phyloP scores from a whole-genome alignment of 2,888 invertebrate species.

The Gymnocheta viridis region DNA sequence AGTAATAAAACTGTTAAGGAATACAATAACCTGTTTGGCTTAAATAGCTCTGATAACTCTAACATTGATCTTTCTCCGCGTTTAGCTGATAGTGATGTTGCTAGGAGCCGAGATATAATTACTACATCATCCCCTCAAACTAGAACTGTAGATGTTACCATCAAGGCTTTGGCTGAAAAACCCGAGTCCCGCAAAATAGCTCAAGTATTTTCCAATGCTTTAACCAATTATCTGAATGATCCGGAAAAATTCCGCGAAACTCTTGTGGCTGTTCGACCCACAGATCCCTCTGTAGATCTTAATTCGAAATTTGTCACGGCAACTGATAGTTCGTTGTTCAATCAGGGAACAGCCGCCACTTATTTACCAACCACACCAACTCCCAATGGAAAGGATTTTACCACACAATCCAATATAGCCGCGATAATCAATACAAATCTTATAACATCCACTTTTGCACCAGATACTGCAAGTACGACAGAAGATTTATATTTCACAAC shows the following conservation, averaged over 20 bases:
- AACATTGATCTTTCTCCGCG: slow-evolving; percentile 80
- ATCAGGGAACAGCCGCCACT: slow-evolving; percentile 77
- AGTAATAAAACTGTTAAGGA: slow-evolving; percentile 83
- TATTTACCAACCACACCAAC: slow-evolving; percentile 77
- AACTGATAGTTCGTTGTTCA: slow-evolving; percentile 75
- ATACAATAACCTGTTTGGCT: slow-evolving; percentile 79
- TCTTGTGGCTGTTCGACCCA: slow-evolving; percentile 89
- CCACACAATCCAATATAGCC: slow-evolving; percentile 87
- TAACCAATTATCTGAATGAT: slow-evolving; percentile 91
- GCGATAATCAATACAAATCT: slow-evolving; percentile 76
- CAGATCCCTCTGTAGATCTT: slow-evolving; percentile 86
- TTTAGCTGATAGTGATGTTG: slow-evolving; percentile 41
- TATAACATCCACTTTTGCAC: slow-evolving; percentile 74
- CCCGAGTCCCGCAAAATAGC: slow-evolving; percentile 90
- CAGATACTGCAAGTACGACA: slow-evolving; percentile 77
- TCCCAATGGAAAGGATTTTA: slow-evolving; percentile 80
- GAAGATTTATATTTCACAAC: slow-evolving; percentile 82
- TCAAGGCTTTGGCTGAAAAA: slow-evolving; percentile 83
- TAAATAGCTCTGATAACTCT: slow-evolving; percentile 71
- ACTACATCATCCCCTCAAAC: slow-evolving; percentile 76
- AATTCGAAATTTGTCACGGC: slow-evolving; percentile 73
- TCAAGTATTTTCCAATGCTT: slow-evolving; percentile 91
- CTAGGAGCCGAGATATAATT: slow-evolving; percentile 21
- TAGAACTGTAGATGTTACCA: slow-evolving; percentile 85
- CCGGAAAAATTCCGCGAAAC: slow-evolving; percentile 91